Percentiles rank a stretch among this genome's conserved stretches.
phyloP scores from a whole-genome alignment of 2,888 invertebrate genomes.

The Drosophila engyochracea region DNA sequence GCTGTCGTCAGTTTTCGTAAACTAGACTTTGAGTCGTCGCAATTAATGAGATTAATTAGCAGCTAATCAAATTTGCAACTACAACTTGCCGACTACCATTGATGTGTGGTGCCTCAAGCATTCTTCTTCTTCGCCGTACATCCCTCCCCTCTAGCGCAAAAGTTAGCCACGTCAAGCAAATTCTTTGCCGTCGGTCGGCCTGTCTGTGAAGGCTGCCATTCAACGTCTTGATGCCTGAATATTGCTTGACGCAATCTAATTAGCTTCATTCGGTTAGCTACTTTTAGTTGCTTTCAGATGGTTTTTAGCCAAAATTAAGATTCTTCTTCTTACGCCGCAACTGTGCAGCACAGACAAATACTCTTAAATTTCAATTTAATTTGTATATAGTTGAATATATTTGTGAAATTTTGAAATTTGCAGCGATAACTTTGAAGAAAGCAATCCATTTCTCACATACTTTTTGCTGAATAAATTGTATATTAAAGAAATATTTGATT shows the following conservation, averaged over 20 bases:
- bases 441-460: background rate
- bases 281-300: conserved; percentile 68
- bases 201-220: conserved; percentile 27
- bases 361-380: background rate
- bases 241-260: conserved; percentile 73
- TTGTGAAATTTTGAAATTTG: background rate
- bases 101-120: conserved; percentile 37
- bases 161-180: conserved; percentile 34
- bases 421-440: background rate
- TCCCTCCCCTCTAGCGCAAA: conserved; percentile 1
- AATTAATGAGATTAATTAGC: conserved; percentile 77
- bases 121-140: background rate
- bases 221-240: conserved; percentile 55
- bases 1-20: conserved; percentile 63
- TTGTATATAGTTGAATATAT: background rate
- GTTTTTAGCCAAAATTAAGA: conserved; percentile 28
- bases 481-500: too few relatives aligned
- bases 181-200: conserved; percentile 11
- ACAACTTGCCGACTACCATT: conserved; percentile 52
- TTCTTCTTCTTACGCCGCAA: background rate
- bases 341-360: conserved; percentile 3
- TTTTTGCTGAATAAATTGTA: background rate
- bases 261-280: conserved; percentile 67
- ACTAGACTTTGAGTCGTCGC: conserved; percentile 62
- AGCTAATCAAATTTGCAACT: conserved; percentile 76